Percentiles rank a stretch among this genome's conserved stretches.
phyloP scores from a whole-genome alignment of 64 coral and sea anemone genomes.

The Pocillopora verrucosa region DNA sequence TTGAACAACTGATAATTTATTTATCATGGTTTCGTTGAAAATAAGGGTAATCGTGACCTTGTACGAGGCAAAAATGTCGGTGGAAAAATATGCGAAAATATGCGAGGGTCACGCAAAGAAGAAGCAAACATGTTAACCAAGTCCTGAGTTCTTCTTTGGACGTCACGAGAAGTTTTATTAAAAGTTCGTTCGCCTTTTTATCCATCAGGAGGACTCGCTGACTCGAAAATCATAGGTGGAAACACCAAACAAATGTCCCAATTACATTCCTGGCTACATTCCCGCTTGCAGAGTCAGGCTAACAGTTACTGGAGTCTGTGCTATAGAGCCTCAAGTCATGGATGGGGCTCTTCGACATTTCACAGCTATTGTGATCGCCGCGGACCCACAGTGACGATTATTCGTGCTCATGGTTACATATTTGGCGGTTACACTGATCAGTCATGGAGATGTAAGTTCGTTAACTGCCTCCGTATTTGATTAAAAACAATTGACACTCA shows the following conservation, averaged over 20 bases:
- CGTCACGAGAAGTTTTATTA: no score
- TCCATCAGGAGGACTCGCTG: constrained; percentile 22
- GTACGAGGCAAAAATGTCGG: no score
- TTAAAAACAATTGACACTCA: neutral
- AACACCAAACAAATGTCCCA: neutral
- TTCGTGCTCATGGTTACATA: constrained; percentile 25
- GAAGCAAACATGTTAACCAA: no score
- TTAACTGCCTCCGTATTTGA: no score
- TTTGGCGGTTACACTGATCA: constrained; percentile 31
- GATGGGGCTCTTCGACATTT: constrained; percentile 20
- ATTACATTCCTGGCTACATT: neutral
- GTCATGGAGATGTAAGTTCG: constrained; percentile 22
- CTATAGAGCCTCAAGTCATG: constrained; percentile 6
- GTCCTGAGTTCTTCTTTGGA: neutral
- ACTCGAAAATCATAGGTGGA: neutral
- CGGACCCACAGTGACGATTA: constrained; percentile 46
- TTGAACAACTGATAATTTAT: neutral
- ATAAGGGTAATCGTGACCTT: no score
- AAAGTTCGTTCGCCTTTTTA: no score
- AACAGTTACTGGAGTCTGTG: constrained; percentile 33
- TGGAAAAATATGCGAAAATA: no score
- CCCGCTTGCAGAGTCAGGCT: neutral
- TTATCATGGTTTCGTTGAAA: neutral
- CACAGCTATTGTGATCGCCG: constrained; percentile 21
- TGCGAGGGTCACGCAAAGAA: no score